phyloP scores from a whole-genome alignment of 2,888 invertebrate genomes.

The Theristus sp. region DNA sequence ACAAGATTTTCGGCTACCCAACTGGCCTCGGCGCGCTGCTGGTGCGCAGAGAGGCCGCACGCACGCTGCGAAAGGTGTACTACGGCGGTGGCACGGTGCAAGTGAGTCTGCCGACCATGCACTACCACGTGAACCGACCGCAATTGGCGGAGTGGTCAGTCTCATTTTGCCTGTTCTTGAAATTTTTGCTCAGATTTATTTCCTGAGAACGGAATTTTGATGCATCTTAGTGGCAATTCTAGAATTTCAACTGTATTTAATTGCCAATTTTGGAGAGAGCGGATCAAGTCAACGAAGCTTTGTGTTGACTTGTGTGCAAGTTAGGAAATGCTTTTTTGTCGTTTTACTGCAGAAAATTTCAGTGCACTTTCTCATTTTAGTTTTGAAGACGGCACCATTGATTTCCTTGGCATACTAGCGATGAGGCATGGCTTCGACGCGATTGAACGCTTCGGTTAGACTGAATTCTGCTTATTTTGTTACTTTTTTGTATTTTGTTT shows the following conservation, averaged over 20 bases:
- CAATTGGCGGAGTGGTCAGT: background rate
- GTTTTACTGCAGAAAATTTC: too few species aligned
- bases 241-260: too few species aligned
- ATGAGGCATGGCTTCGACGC: conserved; percentile 63
- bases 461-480: background rate
- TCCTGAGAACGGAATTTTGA: too few species aligned
- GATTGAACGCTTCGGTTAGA: conserved; percentile 43
- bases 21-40: conserved; percentile 79
- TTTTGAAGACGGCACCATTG: conserved; percentile 81
- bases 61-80: conserved; percentile 45
- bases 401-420: conserved; percentile 63
- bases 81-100: conserved; percentile 88
- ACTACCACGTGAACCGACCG: background rate
- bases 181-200: too few species aligned
- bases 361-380: conserved; percentile 36
- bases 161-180: too few species aligned
- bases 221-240: too few species aligned
- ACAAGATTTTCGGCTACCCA: conserved; percentile 81
- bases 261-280: too few species aligned
- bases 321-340: background rate
- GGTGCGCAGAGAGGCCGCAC: conserved; percentile 42
- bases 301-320: too few species aligned
- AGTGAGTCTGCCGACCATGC: conserved; percentile 48
- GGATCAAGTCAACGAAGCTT: too few species aligned
- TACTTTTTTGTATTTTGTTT: too few species aligned